phyloP scores from a whole-genome alignment of 2,797 vertebrate species.

The Chelon labrosus region DNA sequence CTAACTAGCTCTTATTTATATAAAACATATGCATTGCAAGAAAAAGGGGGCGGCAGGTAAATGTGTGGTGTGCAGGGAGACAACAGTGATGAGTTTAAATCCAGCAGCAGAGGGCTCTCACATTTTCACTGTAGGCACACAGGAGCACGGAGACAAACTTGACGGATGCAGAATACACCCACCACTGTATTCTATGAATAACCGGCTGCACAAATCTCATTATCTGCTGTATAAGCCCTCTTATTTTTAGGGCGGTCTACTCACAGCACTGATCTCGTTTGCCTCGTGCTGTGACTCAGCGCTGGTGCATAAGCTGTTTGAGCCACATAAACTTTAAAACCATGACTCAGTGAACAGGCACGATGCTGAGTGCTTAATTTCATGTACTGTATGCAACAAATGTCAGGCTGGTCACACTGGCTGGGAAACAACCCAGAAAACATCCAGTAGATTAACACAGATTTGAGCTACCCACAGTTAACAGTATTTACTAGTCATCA shows the following conservation, averaged over 20 bases:
- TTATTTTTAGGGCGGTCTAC: slow-evolving; percentile 55
- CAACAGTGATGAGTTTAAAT: neutral
- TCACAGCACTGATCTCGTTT: slow-evolving; percentile 40
- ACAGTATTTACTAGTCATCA: neutral
- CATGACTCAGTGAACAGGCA: neutral
- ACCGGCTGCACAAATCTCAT: slow-evolving; percentile 55
- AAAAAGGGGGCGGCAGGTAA: neutral
- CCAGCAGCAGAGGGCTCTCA: neutral
- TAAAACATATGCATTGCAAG: no score
- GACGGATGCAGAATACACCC: slow-evolving; percentile 3
- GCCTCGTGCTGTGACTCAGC: slow-evolving; percentile 50
- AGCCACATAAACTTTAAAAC: slow-evolving; percentile 24
- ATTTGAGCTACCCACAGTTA: neutral
- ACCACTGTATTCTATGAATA: slow-evolving; percentile 30
- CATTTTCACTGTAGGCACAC: neutral
- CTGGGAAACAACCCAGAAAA: neutral
- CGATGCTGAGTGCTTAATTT: neutral
- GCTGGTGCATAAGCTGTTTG: slow-evolving; percentile 19
- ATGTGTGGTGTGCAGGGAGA: neutral
- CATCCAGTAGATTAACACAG: neutral
- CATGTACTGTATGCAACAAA: no score
- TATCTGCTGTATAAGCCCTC: slow-evolving; percentile 51
- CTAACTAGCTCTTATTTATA: neutral
- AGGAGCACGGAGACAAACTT: neutral
- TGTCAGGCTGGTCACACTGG: neutral